A percentile compares a stretch with the other conserved stretches of the same genome.
These are phyloP conservation scores for Cossypha dichroa DNA, from an alignment of 2,797 vertebrate species.

Conservation along the genomic window DNA sequence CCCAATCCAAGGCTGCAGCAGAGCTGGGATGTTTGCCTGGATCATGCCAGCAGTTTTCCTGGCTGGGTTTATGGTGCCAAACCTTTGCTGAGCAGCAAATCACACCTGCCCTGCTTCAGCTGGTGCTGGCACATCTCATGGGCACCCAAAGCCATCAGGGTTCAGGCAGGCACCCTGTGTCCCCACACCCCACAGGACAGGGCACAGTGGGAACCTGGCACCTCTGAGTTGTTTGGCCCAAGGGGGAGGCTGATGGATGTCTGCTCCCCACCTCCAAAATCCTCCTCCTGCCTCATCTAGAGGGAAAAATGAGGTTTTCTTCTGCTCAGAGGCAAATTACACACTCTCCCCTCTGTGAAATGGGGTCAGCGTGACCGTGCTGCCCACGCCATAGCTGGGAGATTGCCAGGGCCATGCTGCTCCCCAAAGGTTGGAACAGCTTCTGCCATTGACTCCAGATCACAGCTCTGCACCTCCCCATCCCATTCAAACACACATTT, in stretches of 20 bases:
- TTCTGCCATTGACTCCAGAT: neutral
- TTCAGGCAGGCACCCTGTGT: neutral
- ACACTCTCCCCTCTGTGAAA: neutral
- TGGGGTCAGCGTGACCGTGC: fast-evolving
- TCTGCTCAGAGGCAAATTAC: neutral
- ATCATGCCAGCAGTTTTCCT: neutral
- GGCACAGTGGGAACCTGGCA: fast-evolving
- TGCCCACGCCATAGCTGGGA: neutral
- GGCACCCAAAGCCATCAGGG: neutral
- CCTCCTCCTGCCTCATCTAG: neutral
- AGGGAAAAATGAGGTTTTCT: neutral
- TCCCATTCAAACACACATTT: neutral
- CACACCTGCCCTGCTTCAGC: neutral
- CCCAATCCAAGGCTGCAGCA: fast-evolving
- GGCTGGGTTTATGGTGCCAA: neutral
- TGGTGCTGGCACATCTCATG: neutral
- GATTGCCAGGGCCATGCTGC: neutral
- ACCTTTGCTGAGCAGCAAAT: neutral
- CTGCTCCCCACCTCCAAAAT: neutral
- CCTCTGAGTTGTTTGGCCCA: neutral
- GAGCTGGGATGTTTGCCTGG: neutral
- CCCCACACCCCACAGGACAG: neutral
- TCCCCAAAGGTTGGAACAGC: neutral
- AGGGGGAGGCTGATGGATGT: neutral
- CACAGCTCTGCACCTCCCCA: neutral